phyloP scores from a whole-genome alignment of 1,140 invertebrate genomes.

The Rhagoletis zephyria region DNA sequence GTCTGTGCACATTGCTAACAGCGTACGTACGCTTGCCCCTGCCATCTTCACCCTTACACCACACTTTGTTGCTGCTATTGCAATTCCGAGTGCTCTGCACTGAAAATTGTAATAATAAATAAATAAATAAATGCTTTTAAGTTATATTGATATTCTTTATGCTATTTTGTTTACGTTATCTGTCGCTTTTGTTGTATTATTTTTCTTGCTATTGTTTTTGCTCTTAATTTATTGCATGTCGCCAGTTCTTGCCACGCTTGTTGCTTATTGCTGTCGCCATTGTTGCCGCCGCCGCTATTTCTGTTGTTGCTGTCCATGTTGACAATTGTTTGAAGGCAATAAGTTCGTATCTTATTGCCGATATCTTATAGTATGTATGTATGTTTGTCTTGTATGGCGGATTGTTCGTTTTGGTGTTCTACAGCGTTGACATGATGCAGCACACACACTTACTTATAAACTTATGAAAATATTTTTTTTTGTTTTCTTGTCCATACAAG shows the following conservation, averaged over 20 bases:
- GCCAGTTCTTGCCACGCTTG: constrained; percentile 19
- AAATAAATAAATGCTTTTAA: constrained; percentile 38
- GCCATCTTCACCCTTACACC: not conserved
- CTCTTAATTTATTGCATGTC: constrained; percentile 13
- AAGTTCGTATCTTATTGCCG: constrained; percentile 23
- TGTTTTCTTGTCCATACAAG: not conserved
- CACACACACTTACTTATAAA: not conserved
- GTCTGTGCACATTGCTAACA: not conserved
- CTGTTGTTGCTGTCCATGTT: constrained; percentile 38
- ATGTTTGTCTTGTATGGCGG: not conserved
- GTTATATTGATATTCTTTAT: constrained; percentile 40
- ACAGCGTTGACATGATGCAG: not conserved
- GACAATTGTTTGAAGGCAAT: constrained; percentile 44
- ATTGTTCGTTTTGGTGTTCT: not conserved
- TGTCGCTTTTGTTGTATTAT: too few species aligned
- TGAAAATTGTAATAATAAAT: constrained; percentile 34
- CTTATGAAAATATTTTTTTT: too few species aligned
- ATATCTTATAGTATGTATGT: constrained; percentile 10
- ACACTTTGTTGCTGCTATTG: not conserved
- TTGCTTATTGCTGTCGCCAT: constrained; percentile 44
- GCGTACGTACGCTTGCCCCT: not conserved
- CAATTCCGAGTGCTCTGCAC: not conserved
- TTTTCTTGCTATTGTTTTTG: not conserved
- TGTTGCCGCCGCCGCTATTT: constrained; percentile 1
- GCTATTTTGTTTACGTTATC: not conserved